Evolutionary conservation across 2,113 vertebrate species (phyloP).

Genomic region (Orientallactaga bullata): DNA sequence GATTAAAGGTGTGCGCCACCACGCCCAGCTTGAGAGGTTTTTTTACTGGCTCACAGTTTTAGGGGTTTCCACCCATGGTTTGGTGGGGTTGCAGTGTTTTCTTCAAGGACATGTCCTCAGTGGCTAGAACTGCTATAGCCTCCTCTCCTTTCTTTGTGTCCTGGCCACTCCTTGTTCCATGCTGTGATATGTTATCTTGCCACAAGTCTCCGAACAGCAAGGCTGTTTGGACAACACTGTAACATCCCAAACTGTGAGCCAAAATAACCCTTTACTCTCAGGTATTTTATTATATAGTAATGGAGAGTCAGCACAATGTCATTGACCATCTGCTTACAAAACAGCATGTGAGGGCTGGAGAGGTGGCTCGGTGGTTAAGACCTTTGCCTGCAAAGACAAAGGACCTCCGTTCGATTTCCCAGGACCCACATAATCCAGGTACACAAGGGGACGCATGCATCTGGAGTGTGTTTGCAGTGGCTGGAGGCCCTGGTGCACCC

Average conservation of each 20-base stretch:
- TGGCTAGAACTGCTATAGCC: background rate
- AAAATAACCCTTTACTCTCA: background rate
- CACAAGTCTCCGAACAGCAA: background rate
- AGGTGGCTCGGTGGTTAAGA: too few species aligned
- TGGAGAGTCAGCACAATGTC: background rate
- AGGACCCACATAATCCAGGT: too few species aligned
- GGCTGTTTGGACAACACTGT: too few species aligned
- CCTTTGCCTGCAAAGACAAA: too few species aligned
- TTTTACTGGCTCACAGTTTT: background rate
- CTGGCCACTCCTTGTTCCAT: background rate
- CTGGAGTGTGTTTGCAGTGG: too few species aligned
- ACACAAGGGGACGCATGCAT: too few species aligned
- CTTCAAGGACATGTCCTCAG: background rate
- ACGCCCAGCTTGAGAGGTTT: too few species aligned
- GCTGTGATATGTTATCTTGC: background rate
- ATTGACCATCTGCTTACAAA: background rate
- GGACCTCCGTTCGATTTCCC: too few species aligned
- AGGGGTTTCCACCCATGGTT: background rate
- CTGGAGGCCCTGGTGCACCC: too few species aligned
- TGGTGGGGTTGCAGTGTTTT: background rate
- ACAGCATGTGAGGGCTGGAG: rapidly evolving
- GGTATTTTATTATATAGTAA: background rate
- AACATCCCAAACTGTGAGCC: background rate
- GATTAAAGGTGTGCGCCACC: too few species aligned
- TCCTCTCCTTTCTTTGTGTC: background rate